Evolutionary conservation across 2,888 invertebrate genomes (phyloP).

Genomic region (Protonemura montana): DNA sequence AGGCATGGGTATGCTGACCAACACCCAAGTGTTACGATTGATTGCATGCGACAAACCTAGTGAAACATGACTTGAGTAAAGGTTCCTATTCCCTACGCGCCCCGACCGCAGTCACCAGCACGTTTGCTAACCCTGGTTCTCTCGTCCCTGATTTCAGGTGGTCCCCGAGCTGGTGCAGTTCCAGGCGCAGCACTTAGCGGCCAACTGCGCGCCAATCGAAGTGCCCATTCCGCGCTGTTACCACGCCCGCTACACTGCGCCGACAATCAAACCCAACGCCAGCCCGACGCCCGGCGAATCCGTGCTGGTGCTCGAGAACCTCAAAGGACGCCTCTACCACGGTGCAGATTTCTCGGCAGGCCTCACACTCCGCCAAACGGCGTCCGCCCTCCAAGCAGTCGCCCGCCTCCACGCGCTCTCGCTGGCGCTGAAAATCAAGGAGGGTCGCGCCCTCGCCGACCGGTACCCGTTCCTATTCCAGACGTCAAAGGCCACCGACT

Average conservation of each 20-base stretch:
- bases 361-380: constrained; percentile 69
- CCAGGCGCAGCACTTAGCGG: constrained; percentile 60
- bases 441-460: constrained; percentile 60
- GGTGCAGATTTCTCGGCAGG: constrained; percentile 75
- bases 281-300: constrained; percentile 67
- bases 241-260: constrained; percentile 68
- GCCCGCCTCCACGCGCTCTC: constrained; percentile 78
- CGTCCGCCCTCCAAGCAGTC: constrained; percentile 74
- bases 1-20: too few species aligned
- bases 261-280: constrained; percentile 59
- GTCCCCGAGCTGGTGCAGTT: constrained; percentile 75
- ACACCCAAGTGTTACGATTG: too few species aligned
- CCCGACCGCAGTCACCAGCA: too few species aligned
- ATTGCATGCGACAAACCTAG: too few species aligned
- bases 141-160: constrained; percentile 61
- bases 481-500: constrained; percentile 79
- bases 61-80: too few species aligned
- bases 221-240: constrained; percentile 76
- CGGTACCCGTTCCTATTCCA: constrained; percentile 77
- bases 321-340: constrained; percentile 68
- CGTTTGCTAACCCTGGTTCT: neutral
- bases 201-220: constrained; percentile 62
- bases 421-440: constrained; percentile 65
- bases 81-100: too few species aligned
- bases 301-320: constrained; percentile 77